Base-by-base conservation (phyloP, 2,113 vertebrate genomes). In the Hippocampus comes region DNA sequence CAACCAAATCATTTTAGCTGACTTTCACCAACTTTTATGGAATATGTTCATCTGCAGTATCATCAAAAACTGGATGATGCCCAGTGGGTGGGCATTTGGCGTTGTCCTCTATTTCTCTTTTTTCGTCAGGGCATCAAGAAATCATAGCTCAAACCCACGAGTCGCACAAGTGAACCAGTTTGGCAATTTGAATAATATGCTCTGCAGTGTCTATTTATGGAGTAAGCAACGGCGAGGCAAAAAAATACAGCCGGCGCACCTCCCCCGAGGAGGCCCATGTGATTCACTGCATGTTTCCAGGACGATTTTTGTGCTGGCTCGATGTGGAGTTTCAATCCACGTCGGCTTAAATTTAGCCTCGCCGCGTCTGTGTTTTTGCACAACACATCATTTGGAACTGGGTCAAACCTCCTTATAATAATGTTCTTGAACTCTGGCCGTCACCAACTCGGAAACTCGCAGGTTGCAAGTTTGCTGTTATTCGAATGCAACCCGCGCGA, bases 291-390 rank as follows among this genome's bases (percentile, higher is more conserved):
- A 66, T 72, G 70, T 80, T 82, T 84, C 63, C 55, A 68, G 34
- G 51, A 69, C 43, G 55, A 25, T 80, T 75, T 84, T 77, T 75
- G 21, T 74, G 77, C 64, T 67, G 43, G 53, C 41, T 79, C 38
- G 42, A 15, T 34, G 56, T 74, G 72, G 68, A 80, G 80, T 82
- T 84, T 75, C 74, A 78, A 74, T 81, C 53, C 69, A 67, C 55
- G 21, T 67, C 27, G 72, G 65, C 56, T 72, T 69, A 27, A 64
- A 66, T 78, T 78, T 63, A 64, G 38, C 63, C 17, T 34, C 5
- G 14, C 14, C 27, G 42, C 70, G 17, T 38, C 25, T 48, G 57
- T 42, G 15, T 75, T 66, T 77, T 77, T 71, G 56, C 60, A 72
- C 21, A 21, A 57, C 49, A 53, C 69, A 56, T 55, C 55, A 73